phyloP scores from a whole-genome alignment of 1,140 invertebrate genomes.

The Neodiprion lecontei region DNA sequence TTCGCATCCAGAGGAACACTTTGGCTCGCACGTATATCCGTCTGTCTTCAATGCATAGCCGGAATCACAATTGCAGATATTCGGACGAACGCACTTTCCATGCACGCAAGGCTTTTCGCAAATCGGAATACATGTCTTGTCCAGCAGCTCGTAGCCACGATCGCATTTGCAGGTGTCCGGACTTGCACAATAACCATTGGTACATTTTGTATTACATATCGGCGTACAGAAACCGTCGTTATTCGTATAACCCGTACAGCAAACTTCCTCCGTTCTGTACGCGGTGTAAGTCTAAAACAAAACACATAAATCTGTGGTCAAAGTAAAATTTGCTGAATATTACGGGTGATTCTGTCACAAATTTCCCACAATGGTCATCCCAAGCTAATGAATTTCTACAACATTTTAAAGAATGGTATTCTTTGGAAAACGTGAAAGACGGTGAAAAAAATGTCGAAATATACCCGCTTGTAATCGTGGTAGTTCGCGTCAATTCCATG shows the following conservation, averaged over 20 bases:
- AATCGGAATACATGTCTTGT: neutral
- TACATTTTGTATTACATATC: slow-evolving; percentile 32
- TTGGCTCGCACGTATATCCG: neutral
- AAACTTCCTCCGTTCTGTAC: slow-evolving; percentile 11
- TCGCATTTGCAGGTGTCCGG: neutral
- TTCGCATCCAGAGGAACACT: neutral
- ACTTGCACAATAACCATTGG: slow-evolving; percentile 6
- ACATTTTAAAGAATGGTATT: no score
- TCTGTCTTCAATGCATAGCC: neutral
- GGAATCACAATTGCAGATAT: neutral
- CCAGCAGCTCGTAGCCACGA: neutral
- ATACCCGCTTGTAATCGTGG: no score
- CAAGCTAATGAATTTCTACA: no score
- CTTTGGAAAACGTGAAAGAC: no score
- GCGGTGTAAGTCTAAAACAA: no score
- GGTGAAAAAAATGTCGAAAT: no score
- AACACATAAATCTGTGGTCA: no score
- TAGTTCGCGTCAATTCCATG: no score
- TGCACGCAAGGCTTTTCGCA: neutral
- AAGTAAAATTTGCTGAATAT: no score
- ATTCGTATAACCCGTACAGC: slow-evolving; percentile 35
- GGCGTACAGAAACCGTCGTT: slow-evolving; percentile 27
- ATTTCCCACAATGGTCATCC: no score
- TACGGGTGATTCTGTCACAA: no score
- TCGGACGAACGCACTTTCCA: neutral